Percentiles rank a stretch among this genome's conserved stretches.
Conservation (phyloP, 2,113 vertebrate genomes). For the Nycticebus coucang region DNA sequence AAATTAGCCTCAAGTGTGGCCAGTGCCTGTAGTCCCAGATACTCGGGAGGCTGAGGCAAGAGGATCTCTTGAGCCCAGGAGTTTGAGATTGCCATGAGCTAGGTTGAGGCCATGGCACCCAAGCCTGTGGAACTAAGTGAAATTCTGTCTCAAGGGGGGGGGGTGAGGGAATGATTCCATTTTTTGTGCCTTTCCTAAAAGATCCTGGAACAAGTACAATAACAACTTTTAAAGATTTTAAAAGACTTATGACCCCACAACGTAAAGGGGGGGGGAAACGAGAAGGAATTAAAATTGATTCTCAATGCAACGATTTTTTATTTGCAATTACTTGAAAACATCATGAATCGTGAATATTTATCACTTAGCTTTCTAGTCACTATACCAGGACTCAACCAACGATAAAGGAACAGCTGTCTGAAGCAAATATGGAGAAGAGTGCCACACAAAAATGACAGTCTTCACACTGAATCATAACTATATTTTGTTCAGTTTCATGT, state of each 20-base stretch:
- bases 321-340: conserved; percentile 56
- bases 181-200: conserved; percentile 43
- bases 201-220: conserved; percentile 19
- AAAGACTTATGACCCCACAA: conserved; percentile 45
- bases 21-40: too few relatives aligned
- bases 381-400: background rate
- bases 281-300: conserved; percentile 57
- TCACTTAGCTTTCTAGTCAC: conserved; percentile 21
- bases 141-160: too few relatives aligned
- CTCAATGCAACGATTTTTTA: conserved; percentile 27
- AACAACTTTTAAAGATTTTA: conserved; percentile 45
- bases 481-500: conserved; percentile 1
- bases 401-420: conserved; percentile 18
- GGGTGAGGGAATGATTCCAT: background rate
- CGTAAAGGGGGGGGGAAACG: background rate
- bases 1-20: too few relatives aligned
- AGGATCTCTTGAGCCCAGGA: too few relatives aligned
- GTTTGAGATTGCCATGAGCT: too few relatives aligned
- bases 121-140: too few relatives aligned
- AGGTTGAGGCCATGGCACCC: too few relatives aligned
- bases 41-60: too few relatives aligned
- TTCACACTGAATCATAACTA: background rate
- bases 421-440: conserved; percentile 19
- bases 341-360: conserved; percentile 55
- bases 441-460: background rate